Percentiles rank a stretch among this genome's conserved stretches.
Evolutionary conservation across 2,113 vertebrate species (phyloP).

Genomic region (Cardinalis cardinalis): DNA sequence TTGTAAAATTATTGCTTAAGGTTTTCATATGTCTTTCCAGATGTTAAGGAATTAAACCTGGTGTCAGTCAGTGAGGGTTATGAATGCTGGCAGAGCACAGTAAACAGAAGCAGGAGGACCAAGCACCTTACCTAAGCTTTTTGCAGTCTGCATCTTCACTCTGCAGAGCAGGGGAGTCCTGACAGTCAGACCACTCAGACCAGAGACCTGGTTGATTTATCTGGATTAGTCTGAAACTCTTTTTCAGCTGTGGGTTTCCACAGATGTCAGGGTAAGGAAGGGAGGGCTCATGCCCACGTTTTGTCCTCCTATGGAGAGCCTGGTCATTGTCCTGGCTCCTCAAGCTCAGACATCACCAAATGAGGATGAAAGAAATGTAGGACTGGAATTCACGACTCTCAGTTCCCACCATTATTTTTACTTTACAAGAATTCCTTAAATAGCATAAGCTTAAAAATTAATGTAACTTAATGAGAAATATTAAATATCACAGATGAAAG

Average conservation of each 20-base stretch:
- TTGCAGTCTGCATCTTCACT: background rate
- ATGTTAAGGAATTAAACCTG: background rate
- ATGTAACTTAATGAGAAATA: background rate
- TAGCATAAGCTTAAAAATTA: background rate
- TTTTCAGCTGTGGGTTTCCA: background rate
- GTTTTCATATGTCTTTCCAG: background rate
- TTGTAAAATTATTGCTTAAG: background rate
- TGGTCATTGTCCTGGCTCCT: background rate
- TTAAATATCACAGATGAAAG: background rate
- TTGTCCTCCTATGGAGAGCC: background rate
- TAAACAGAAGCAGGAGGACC: background rate
- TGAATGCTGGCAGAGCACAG: background rate
- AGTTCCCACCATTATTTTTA: background rate
- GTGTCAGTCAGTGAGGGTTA: background rate
- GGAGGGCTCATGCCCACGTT: background rate
- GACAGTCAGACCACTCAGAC: background rate
- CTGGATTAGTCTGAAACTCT: background rate
- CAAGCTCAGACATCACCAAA: background rate
- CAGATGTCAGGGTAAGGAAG: background rate
- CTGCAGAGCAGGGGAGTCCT: background rate
- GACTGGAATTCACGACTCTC: background rate
- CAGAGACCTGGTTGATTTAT: background rate
- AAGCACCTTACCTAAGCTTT: background rate
- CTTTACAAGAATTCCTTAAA: background rate
- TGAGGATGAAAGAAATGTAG: background rate